A percentile compares a stretch with the other conserved stretches of the same genome.
phyloP scores from a whole-genome alignment of 2,888 invertebrate species.

The Parthenolecanium corni region DNA sequence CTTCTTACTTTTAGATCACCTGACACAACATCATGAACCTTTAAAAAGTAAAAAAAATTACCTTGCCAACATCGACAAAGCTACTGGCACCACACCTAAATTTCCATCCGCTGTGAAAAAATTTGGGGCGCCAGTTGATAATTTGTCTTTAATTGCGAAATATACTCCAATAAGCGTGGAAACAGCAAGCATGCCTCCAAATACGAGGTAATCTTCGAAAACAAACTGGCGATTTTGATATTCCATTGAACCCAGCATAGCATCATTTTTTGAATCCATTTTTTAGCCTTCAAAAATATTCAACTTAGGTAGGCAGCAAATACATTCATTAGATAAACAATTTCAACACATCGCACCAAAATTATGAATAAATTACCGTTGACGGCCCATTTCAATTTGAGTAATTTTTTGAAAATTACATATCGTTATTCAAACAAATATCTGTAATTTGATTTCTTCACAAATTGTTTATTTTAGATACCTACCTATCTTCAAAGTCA shows the following conservation, averaged over 20 bases:
- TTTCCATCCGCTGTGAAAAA: slow-evolving; percentile 40
- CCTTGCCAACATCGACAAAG: slow-evolving; percentile 42
- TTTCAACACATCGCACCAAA: no score
- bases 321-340: no score
- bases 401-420: no score
- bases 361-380: no score
- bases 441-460: no score
- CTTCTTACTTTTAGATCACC: no score
- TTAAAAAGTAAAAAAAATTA: slow-evolving; percentile 29
- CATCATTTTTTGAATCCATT: slow-evolving; percentile 9
- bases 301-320: no score
- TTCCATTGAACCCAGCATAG: background rate
- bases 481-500: no score
- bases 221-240: slow-evolving; percentile 33
- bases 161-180: slow-evolving; percentile 39
- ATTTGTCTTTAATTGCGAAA: slow-evolving; percentile 35
- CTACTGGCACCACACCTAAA: slow-evolving; percentile 41
- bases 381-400: no score
- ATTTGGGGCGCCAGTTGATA: slow-evolving; percentile 34
- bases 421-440: no score
- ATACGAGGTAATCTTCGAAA: slow-evolving; percentile 38
- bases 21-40: no score
- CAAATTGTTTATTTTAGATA: no score
- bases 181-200: slow-evolving; percentile 37
- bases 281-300: background rate